A percentile compares a stretch with the other conserved stretches of the same genome.
Evolutionary conservation across 2,113 vertebrate species (phyloP).

Genomic region (Pongo abelii): DNA sequence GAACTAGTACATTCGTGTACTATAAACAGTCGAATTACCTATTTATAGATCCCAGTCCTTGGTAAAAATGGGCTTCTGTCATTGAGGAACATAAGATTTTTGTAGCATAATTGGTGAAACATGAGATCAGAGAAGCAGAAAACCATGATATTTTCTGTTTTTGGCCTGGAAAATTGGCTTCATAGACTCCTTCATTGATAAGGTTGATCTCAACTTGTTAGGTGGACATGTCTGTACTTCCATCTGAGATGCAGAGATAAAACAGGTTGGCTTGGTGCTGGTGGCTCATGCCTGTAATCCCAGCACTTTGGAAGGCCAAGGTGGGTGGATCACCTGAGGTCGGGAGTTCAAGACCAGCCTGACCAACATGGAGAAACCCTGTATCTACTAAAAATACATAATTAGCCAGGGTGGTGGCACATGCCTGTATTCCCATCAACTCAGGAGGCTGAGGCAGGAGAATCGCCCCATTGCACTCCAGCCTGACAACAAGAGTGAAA

Average conservation of each 20-base stretch:
- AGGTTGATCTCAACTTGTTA: background rate
- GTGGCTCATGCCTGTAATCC: too few relatives aligned
- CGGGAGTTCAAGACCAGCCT: too few relatives aligned
- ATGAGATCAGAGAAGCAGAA: background rate
- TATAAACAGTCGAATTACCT: background rate
- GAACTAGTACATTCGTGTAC: background rate
- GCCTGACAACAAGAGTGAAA: too few relatives aligned
- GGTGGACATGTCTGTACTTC: background rate
- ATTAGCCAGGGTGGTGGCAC: too few relatives aligned
- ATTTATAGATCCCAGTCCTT: background rate
- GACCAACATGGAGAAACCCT: too few relatives aligned
- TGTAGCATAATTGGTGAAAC: background rate
- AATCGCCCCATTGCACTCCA: too few relatives aligned
- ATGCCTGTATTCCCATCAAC: too few relatives aligned
- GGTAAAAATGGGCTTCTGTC: background rate
- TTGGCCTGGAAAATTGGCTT: constrained; percentile 12
- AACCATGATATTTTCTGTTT: background rate
- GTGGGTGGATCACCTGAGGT: too few relatives aligned
- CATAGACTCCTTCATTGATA: background rate
- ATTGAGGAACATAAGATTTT: background rate
- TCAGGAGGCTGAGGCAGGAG: too few relatives aligned
- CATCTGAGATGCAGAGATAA: background rate
- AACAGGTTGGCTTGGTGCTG: background rate
- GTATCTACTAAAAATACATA: too few relatives aligned
- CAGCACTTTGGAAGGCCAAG: too few relatives aligned